Evolutionary conservation across 2,888 invertebrate species (phyloP), one percentile per base, ranked within the genome.

Genomic region (Orthosia incerta): DNA sequence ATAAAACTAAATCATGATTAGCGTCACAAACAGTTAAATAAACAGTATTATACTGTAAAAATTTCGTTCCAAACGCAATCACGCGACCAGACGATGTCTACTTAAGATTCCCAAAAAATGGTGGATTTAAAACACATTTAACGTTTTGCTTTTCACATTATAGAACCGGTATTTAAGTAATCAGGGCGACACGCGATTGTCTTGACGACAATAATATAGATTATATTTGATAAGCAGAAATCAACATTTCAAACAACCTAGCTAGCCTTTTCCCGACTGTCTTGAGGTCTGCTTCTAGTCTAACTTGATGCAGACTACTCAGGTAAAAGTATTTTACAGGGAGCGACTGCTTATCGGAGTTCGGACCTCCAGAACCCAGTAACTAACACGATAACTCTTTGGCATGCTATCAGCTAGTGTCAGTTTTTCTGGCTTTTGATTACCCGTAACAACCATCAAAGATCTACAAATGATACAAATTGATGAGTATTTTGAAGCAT

Each of bases 1-100:
- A 86, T 80, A 86, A 86, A 86, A 76, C 53, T 60, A 71, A 83
- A 83, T 86, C 74, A 80, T 62, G 66, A 83, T 80, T 78, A 78
- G 67, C 51, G 63, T 55, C 67, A 57, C 56, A 65, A 72, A 76
- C 73, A 75, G 75, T 83, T 75, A 80, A 83, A 82, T 72, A 73
- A 86, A 77, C 75, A 70, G 75, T 74, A 77, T 74, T 68, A 70
- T 71, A 74, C 76, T 69, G 77, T 83, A 76, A 84, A 82, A 83
- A 83, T 71, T 11, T 72, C 74, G 70, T 56, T 83, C 63, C 61
- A 18, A 48, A 56, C 55, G 45, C 67, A 75, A 85, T 67, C 84
- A 84, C 84, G 84, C 84, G 75, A 84, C 39, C 39, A 39, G 39
- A 39, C 75, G 71, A 61, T 66, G 75, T 85, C 59, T 70, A 53